Base-by-base conservation (phyloP, 2,113 vertebrate genomes). In the Dunckerocampus dactyliophorus region DNA sequence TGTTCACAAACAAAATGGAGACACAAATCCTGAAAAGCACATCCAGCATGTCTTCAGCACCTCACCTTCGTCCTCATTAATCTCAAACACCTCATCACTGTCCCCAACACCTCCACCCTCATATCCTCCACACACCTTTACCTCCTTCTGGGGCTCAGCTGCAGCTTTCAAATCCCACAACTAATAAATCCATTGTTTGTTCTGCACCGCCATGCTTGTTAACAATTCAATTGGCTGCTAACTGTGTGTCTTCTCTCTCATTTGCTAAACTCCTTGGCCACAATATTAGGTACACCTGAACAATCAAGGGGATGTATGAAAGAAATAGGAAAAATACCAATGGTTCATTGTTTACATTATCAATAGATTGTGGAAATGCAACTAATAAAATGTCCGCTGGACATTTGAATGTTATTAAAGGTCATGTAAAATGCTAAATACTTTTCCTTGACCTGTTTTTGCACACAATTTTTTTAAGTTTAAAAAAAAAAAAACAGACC, bases 31-130 rank as follows among this genome's bases (percentile, higher is more conserved):
- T 60, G 19, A 42, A 39, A 42, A 53, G 56, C 67, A 42, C 47
- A 50, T 59, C 77, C 14, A 28, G 34, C 62, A 62, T 80, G 71
- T 85, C 76, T 43, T 67, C 69, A 21, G 60, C 81, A 82, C 82
- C 77, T 78, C 75, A 53, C 53, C 59, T 64, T 45, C 17, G 52
- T 75, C 52, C 43, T 53, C 80, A 78, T 84, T 77, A 73, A 74
- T 89, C 82, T 72, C 83, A 46, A 79, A 78, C 84, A 87, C 87
- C 82, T 86, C 82, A 85, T 88, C 85, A 83, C 68, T 37, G 67
- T 63, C 73, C 72, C 62, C 4, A 65, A 60, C 82, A 81, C 80
- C 69, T 86, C 76, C 15, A 71, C 71, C 19, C 75, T 79, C 73
- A 74, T 59, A 59, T 83, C 82, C 84, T 86, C 77, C 63, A 12